Base-by-base conservation (phyloP, 2,113 vertebrate genomes). In the Caloenas nicobarica region DNA sequence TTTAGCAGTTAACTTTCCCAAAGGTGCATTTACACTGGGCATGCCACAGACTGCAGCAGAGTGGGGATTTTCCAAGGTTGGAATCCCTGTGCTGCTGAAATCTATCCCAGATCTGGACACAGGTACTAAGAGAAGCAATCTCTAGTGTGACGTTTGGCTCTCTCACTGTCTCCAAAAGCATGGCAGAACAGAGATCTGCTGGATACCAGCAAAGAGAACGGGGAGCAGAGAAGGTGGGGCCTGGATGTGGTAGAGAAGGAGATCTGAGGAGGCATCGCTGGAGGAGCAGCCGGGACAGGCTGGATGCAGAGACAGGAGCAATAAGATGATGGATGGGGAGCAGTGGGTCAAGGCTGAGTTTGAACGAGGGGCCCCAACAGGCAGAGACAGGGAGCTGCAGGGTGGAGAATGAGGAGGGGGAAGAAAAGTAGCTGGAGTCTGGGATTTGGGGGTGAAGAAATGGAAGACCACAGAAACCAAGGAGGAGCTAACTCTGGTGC, bases 41-140 rank as follows among this genome's bases (percentile, higher is more conserved):
- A 0, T 65, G 69, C 29, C 1, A 0, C 15, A 13, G 44, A 3
- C 38, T 71, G 13, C 38, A 77, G 29, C 0, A 0, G 34, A 74
- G 53, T 22, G 33, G 16, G 8, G 46, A 11, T 69, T 61, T 77
- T 66, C 53, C 51, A 71, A 58, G 28, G 58, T 13, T 24, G 66
- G 33, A 71, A 56, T 62, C 40, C 24, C 31, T 66, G 28, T 56
- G 18, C 71, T 82, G 2, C 29, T 82, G 48, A 33, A 92, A 46
- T 78, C 40, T 34, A 1, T 11, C 26, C 34, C 2, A 2, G 4
- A 31, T 83, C 36, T 46, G 42, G 42, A 56, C 44, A 29, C n/a
- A 36, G 24, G 11, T 70, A n/a, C 15, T 50, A 12, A 65, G 44
- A 74, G 34, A n/a, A 64, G 29, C 33, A 42, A 8, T 51, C 40